Percentiles rank a stretch among this genome's conserved stretches.
Conservation (phyloP, 2,888 invertebrate genomes). For the Ryuthela nishihirai region DNA sequence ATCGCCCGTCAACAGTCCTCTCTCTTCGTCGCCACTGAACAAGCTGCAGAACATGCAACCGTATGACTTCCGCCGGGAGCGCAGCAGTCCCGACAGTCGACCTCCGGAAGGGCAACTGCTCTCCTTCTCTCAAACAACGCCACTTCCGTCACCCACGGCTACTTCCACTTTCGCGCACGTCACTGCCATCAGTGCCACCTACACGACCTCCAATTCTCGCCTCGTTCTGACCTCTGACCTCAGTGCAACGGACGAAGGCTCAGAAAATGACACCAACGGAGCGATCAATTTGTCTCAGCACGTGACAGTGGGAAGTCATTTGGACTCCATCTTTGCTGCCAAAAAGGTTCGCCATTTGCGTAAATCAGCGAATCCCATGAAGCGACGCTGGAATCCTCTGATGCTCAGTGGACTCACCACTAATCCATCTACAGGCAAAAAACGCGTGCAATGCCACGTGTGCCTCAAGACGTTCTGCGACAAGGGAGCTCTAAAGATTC, state of each 20-base stretch:
- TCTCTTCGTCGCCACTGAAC: constrained; percentile 67
- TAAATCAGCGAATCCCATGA: constrained; percentile 52
- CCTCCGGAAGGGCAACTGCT: constrained; percentile 10
- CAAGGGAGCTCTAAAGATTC: constrained; percentile 98
- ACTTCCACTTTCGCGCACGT: constrained; percentile 47
- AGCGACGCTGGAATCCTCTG: constrained; percentile 53
- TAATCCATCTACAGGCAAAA: constrained; percentile 90
- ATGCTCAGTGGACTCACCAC: constrained; percentile 77
- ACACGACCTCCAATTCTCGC: constrained; percentile 54
- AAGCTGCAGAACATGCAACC: constrained; percentile 93
- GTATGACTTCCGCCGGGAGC: constrained; percentile 74
- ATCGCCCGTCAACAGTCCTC: constrained; percentile 54
- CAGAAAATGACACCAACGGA: constrained; percentile 60
- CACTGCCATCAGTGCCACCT: constrained; percentile 49
- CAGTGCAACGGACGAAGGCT: constrained; percentile 51
- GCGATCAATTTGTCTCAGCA: constrained; percentile 62
- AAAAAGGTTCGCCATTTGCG: constrained; percentile 50
- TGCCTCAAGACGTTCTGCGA: constrained; percentile 99
- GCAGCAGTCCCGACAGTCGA: constrained; percentile 28
- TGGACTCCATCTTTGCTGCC: constrained; percentile 31
- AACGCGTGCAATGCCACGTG: constrained; percentile 95
- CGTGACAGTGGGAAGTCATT: constrained; percentile 21
- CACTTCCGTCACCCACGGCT: constrained; percentile 43
- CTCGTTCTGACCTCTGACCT: constrained; percentile 50
- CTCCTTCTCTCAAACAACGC: constrained; percentile 31